phyloP scores from a whole-genome alignment of 2,797 vertebrate genomes.

The Squalus acanthias region DNA sequence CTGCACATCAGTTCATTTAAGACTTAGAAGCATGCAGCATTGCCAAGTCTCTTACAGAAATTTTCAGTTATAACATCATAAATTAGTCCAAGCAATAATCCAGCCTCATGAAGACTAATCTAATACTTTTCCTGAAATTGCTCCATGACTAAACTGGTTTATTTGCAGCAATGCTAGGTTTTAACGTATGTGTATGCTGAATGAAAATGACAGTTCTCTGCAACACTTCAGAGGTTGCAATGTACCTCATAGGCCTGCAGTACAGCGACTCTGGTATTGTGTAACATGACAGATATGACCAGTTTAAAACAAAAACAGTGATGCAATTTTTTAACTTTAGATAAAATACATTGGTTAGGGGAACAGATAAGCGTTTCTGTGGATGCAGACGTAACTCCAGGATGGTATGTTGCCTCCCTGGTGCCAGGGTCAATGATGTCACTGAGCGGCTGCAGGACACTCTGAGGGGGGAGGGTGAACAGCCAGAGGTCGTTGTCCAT shows the following conservation, averaged over 20 bases:
- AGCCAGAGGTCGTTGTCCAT: too few species aligned
- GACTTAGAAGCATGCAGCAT: background rate
- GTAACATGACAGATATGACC: background rate
- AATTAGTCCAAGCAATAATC: slow-evolving; percentile 35
- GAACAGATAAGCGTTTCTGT: too few species aligned
- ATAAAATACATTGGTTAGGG: background rate
- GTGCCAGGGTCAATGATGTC: too few species aligned
- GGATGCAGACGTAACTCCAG: too few species aligned
- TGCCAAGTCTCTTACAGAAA: slow-evolving; percentile 1
- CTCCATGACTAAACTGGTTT: slow-evolving; percentile 26
- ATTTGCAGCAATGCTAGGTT: slow-evolving; percentile 26
- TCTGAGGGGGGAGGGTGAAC: too few species aligned
- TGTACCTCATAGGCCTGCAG: background rate
- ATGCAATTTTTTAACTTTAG: background rate
- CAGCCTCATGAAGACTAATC: slow-evolving; percentile 31
- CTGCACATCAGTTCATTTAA: background rate
- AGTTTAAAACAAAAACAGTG: background rate
- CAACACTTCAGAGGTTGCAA: slow-evolving; percentile 13
- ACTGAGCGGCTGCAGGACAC: too few species aligned
- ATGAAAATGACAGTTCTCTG: slow-evolving; percentile 33
- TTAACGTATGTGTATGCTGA: slow-evolving; percentile 35
- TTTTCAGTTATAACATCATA: slow-evolving; percentile 25
- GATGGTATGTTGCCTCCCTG: too few species aligned
- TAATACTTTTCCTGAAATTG: slow-evolving; percentile 29
- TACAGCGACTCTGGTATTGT: background rate